Conservation (phyloP, 2,113 vertebrate genomes). For the Corydoras maculifer region DNA sequence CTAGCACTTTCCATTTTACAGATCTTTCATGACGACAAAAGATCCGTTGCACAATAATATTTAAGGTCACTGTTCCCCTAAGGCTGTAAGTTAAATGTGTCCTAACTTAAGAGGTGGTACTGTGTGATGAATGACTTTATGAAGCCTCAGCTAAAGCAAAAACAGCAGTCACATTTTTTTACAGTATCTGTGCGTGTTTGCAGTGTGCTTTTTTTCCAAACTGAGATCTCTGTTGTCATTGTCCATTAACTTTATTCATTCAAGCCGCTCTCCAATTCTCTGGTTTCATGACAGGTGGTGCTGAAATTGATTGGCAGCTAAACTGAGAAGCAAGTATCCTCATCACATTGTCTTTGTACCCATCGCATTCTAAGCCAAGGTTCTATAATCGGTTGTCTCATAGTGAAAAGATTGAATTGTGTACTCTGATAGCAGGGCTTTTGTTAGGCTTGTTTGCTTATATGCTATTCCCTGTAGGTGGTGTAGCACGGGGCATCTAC, state of each 20-base stretch:
- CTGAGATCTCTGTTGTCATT: no score
- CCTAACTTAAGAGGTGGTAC: neutral
- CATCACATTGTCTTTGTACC: neutral
- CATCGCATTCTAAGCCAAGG: conserved; percentile 4
- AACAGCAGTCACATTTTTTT: no score
- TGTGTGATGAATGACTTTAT: no score
- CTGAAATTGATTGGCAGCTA: conserved; percentile 19
- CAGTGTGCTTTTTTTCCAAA: no score
- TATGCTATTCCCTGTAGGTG: neutral
- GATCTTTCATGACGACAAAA: neutral
- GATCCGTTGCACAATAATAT: conserved; percentile 1
- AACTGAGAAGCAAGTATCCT: neutral
- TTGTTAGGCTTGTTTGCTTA: neutral
- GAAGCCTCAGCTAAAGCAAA: no score
- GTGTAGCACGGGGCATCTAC: neutral
- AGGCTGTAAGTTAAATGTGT: neutral
- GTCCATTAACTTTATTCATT: no score
- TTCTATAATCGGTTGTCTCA: conserved; percentile 18
- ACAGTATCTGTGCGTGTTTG: no score
- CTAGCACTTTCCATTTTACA: neutral
- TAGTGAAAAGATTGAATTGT: conserved; percentile 16
- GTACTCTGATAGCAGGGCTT: conserved; percentile 18
- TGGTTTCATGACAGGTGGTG: neutral
- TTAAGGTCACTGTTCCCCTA: neutral
- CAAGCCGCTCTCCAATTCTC: neutral